Conservation (phyloP, 1,140 invertebrate species). For the Chelonus insularis region DNA sequence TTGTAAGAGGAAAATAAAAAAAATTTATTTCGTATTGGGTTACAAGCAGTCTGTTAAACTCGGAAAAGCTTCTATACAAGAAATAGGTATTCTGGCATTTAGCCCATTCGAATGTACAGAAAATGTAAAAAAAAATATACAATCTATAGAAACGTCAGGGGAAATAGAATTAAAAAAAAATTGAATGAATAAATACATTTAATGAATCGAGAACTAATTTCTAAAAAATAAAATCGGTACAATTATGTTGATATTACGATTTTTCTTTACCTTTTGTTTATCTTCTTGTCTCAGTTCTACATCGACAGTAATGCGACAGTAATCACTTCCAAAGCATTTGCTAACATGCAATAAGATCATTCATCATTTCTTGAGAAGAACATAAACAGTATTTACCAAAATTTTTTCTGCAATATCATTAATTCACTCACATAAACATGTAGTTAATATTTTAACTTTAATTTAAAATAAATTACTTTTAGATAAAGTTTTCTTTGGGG, state of each 20-base stretch:
- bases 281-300: constrained; percentile 1
- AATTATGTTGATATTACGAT: not conserved
- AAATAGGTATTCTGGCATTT: constrained; percentile 24
- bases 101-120: constrained; percentile 13
- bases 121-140: not conserved
- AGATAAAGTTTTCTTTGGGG: not conserved
- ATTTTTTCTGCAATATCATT: constrained; percentile 22
- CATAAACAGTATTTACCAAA: constrained; percentile 19
- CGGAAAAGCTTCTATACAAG: constrained; percentile 20
- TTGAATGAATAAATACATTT: not conserved
- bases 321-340: constrained; percentile 22
- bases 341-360: constrained; percentile 31
- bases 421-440: not conserved
- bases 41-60: constrained; percentile 5
- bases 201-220: not conserved
- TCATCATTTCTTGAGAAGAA: constrained; percentile 34
- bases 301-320: constrained; percentile 15
- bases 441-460: not conserved
- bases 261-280: constrained; percentile 8
- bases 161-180: not conserved
- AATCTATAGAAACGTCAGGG: not conserved
- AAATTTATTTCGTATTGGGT: not conserved
- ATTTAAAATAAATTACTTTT: not conserved
- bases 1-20: not conserved
- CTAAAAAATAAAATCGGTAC: not conserved